Conservation (phyloP, 1,140 invertebrate species). For the Drosophila pseudoobscura region DNA sequence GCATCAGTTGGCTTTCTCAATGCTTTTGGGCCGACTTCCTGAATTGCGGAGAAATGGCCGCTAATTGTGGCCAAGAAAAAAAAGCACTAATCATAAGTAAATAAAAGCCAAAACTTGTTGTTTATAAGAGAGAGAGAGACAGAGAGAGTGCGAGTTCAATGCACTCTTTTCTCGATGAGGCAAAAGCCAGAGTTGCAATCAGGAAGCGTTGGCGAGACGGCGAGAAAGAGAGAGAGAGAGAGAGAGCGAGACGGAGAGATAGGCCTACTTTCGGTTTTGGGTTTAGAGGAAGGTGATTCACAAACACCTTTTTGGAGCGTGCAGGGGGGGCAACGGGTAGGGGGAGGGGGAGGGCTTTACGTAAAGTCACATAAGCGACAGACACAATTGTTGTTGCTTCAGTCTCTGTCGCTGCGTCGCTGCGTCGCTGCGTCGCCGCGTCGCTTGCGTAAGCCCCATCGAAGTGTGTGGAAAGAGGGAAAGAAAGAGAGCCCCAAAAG, state of each 20-base stretch:
- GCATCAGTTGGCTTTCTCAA: conserved; percentile 56
- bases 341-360: conserved; percentile 40
- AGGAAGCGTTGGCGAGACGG: neutral
- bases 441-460: conserved; percentile 70
- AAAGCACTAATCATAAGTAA: conserved; percentile 31
- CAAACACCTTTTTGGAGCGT: conserved; percentile 21
- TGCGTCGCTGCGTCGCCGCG: neutral
- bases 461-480: conserved; percentile 50
- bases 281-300: conserved; percentile 53
- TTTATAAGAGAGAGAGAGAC: neutral
- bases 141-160: conserved; percentile 44
- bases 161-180: conserved; percentile 20
- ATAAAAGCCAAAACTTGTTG: conserved; percentile 45
- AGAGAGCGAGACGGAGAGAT: conserved; percentile 5
- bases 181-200: conserved; percentile 1
- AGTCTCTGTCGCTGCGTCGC: conserved; percentile 22
- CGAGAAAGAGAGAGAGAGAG: neutral
- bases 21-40: conserved; percentile 42
- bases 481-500: conserved; percentile 17
- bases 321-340: too few relatives aligned
- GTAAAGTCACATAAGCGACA: conserved; percentile 65
- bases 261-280: conserved; percentile 66
- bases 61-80: neutral
- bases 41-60: conserved; percentile 43
- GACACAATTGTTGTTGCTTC: conserved; percentile 47